Evolutionary conservation across 2,797 vertebrate species (phyloP).

Genomic region (Molossus molossus): DNA sequence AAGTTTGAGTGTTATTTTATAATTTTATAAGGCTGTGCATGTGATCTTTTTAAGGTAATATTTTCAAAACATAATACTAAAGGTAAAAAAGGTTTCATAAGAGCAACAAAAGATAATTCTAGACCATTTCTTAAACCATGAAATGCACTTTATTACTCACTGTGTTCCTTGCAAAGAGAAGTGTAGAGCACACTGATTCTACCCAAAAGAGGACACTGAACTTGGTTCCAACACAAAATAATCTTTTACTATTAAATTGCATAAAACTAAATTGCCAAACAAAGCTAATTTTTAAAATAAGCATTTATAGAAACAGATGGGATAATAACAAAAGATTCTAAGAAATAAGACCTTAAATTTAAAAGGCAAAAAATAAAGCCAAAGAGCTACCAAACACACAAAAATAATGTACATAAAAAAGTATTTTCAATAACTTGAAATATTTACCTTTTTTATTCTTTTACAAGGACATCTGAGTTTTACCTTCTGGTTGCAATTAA

Average conservation of each 20-base stretch:
- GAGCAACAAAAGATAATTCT: slow-evolving; percentile 50
- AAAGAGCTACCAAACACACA: slow-evolving; percentile 27
- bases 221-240: slow-evolving; percentile 45
- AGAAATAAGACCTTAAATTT: slow-evolving; percentile 51
- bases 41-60: slow-evolving; percentile 54
- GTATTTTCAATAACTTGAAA: slow-evolving; percentile 56
- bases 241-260: neutral
- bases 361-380: slow-evolving; percentile 50
- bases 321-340: slow-evolving; percentile 29
- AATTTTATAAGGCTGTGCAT: neutral
- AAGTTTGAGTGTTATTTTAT: slow-evolving; percentile 44
- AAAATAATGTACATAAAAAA: slow-evolving; percentile 29
- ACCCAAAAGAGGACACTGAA: neutral
- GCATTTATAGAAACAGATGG: slow-evolving; percentile 17
- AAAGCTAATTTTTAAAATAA: slow-evolving; percentile 69
- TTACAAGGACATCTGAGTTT: slow-evolving; percentile 96
- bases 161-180: neutral
- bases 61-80: slow-evolving; percentile 66
- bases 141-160: slow-evolving; percentile 36
- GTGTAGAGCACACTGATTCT: neutral
- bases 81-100: slow-evolving; percentile 43
- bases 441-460: slow-evolving; percentile 96
- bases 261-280: slow-evolving; percentile 54
- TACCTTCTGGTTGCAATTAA: slow-evolving; percentile 95
- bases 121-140: slow-evolving; percentile 43